Conservation (phyloP, 35 echinoderm and acorn worm species). For the Amphiura filiformis region DNA sequence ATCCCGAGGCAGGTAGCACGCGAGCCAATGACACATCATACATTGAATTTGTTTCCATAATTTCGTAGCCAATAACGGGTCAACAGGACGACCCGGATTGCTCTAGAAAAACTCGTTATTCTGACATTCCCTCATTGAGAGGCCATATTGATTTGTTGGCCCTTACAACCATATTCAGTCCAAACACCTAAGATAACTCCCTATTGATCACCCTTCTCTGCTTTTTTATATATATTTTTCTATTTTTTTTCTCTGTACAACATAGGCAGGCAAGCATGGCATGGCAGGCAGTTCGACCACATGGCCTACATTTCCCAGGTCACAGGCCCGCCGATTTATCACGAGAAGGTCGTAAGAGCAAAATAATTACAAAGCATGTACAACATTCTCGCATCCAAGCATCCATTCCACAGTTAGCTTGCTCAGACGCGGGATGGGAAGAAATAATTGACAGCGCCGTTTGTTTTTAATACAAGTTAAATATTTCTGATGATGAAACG, state of each 20-base stretch:
- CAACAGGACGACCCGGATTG: neutral
- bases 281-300: too few species aligned
- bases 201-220: neutral
- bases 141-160: neutral
- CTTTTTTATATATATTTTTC: neutral
- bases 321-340: too few species aligned
- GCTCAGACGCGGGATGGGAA: too few species aligned
- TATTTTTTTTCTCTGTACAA: too few species aligned
- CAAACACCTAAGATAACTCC: neutral
- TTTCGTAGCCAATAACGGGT: neutral
- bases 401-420: too few species aligned
- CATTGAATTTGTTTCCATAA: constrained; percentile 15
- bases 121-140: neutral
- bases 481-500: neutral
- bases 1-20: too few species aligned
- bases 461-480: neutral
- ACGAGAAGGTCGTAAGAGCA: too few species aligned
- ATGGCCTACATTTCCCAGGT: too few species aligned
- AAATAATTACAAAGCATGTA: too few species aligned
- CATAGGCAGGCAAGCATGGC: too few species aligned
- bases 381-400: too few species aligned
- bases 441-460: too few species aligned
- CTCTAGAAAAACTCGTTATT: neutral
- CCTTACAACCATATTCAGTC: constrained; percentile 6
- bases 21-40: neutral